Conservation (phyloP, 1,140 invertebrate species). For the Stenopsyche tienmushanensis region DNA sequence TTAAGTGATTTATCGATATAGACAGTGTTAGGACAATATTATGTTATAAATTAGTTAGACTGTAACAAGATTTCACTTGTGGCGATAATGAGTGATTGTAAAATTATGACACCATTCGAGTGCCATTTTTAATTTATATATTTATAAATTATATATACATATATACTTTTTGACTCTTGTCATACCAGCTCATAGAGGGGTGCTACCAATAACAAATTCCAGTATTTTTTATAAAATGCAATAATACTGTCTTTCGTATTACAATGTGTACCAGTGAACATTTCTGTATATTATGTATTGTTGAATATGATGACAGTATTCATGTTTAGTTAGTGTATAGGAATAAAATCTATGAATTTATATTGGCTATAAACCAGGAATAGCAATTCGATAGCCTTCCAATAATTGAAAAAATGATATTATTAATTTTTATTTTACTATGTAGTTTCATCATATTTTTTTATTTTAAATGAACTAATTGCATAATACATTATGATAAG, state of each 20-base stretch:
- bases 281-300: conserved; percentile 50
- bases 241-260: conserved; percentile 52
- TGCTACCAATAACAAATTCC: conserved; percentile 59
- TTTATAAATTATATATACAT: conserved; percentile 45
- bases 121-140: conserved; percentile 57
- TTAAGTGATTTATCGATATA: background rate
- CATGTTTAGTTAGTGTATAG: conserved; percentile 40
- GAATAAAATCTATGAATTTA: conserved; percentile 22
- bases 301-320: conserved; percentile 57
- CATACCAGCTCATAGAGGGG: conserved; percentile 59
- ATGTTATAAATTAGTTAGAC: conserved; percentile 44
- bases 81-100: conserved; percentile 44
- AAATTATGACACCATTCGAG: conserved; percentile 54
- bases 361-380: conserved; percentile 4
- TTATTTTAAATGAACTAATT: conserved; percentile 37
- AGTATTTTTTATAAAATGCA: conserved; percentile 50
- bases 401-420: conserved; percentile 35
- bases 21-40: conserved; percentile 18
- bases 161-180: conserved; percentile 55
- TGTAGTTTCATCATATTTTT: conserved; percentile 36
- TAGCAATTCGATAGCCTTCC: conserved; percentile 7
- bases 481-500: conserved; percentile 37
- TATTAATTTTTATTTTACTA: conserved; percentile 40
- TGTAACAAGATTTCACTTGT: conserved; percentile 57
- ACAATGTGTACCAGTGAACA: conserved; percentile 54